These are phyloP conservation scores for Harpalus rufipes DNA, from an alignment of 2,888 invertebrate species.

Conservation along the genomic window DNA sequence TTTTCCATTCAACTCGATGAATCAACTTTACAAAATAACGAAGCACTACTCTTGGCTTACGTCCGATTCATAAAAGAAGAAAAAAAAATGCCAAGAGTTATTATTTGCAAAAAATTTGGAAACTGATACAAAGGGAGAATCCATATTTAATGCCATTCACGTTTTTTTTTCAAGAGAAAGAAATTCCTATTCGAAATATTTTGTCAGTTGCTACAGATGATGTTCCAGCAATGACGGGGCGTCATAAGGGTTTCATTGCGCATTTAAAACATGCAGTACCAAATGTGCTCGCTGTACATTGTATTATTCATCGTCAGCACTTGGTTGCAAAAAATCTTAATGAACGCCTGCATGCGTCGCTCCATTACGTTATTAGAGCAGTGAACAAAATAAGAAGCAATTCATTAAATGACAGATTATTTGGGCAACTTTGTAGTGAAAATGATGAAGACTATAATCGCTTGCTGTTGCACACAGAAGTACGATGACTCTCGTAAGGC, in stretches of 20 bases:
- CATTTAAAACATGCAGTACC: constrained; percentile 70
- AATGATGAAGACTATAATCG: constrained; percentile 59
- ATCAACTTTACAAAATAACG: constrained; percentile 70
- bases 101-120: constrained; percentile 68
- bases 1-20: constrained; percentile 68
- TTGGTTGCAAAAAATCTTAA: constrained; percentile 68
- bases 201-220: constrained; percentile 67
- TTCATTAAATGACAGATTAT: constrained; percentile 56
- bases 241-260: constrained; percentile 70
- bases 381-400: constrained; percentile 51
- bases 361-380: constrained; percentile 65
- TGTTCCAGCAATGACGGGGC: constrained; percentile 58
- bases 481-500: constrained; percentile 66
- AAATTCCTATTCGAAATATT: constrained; percentile 65
- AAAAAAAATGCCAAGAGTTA: constrained; percentile 68
- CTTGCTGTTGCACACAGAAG: constrained; percentile 59
- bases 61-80: constrained; percentile 69
- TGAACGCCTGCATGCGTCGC: constrained; percentile 65
- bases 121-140: constrained; percentile 68
- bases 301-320: constrained; percentile 70
- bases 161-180: constrained; percentile 48
- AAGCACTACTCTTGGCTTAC: constrained; percentile 69
- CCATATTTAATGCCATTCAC: constrained; percentile 67
- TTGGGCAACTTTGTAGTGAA: constrained; percentile 47
- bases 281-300: constrained; percentile 69